These are phyloP conservation scores for Hypercompe scribonia DNA, from an alignment of 2,888 invertebrate genomes.

Conservation along the genomic window DNA sequence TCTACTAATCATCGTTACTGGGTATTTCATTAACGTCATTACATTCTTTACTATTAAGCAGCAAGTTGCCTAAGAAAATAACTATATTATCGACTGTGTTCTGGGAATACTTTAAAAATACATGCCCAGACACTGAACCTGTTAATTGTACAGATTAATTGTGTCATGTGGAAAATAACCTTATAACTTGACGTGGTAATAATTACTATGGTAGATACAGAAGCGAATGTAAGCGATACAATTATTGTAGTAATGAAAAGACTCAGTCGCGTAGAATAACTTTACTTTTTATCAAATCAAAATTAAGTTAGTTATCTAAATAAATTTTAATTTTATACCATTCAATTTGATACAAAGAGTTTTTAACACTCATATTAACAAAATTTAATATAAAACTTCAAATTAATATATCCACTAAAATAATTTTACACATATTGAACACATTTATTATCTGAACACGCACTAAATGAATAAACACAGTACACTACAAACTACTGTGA, in stretches of 20 bases:
- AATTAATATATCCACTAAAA: background rate
- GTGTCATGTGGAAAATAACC: background rate
- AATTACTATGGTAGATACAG: too few species aligned
- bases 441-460: conserved; percentile 10
- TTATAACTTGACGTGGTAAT: background rate
- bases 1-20: background rate
- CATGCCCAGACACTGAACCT: background rate
- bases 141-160: background rate
- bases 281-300: too few species aligned
- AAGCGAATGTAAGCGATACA: too few species aligned
- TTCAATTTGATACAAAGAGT: too few species aligned
- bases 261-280: too few species aligned
- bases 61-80: too few species aligned
- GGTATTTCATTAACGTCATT: background rate
- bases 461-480: conserved; percentile 21
- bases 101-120: too few species aligned
- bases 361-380: background rate
- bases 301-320: too few species aligned
- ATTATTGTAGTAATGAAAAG: too few species aligned
- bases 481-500: conserved; percentile 28
- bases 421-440: background rate
- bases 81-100: too few species aligned
- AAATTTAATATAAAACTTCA: background rate
- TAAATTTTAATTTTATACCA: too few species aligned
- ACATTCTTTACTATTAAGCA: background rate